Base-by-base conservation (phyloP, 2,888 invertebrate species). In the Sialis fuliginosa region DNA sequence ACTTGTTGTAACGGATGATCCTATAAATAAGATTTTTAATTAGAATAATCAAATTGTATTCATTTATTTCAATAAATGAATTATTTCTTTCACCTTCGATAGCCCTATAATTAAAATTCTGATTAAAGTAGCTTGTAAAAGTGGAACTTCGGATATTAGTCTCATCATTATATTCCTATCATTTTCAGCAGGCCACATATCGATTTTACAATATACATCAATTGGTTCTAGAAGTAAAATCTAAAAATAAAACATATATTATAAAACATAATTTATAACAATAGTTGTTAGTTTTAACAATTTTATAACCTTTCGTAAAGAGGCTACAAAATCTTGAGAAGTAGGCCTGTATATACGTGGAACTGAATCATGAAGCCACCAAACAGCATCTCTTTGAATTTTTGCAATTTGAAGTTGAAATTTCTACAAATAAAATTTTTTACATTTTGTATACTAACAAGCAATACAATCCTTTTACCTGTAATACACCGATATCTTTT, bases 141-240 rank as follows among this genome's bases (percentile, higher is more conserved):
- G 70, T 1, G 93, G 95, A 10, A 89, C 84, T 64, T 96, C 95
- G 34, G 85, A 81, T 48, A 87, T 84, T 48, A 92, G 66, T 30
- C 92, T 72, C 58, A 90, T 71, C 47, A 85, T 77, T 42, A 80
- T 65, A 32, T 77, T 77, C 53, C 93, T 73, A 57, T 96, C 95
- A 6, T 80, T 79, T 65, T 97, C 96, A 0, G 88, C 81, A 1
- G 92, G 92, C 90, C 93, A 95, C 63, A 83, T 84, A 64, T 85
- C 83, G 51, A 77, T 69, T 62, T 86, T 86, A 57, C 80, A 82
- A 66, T 90, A 90, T 49, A 80, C 75, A 51, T 90, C 90, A 0
- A 78, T 74, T 48, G 76, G 73, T 61, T 88, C 88, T 51, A 88
- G 69, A 52, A 89, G 71, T 60, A 88, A 71, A 56, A 83, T 72